Evolutionary conservation across 2,113 vertebrate species (phyloP).

Genomic region (Turdus rufiventris): DNA sequence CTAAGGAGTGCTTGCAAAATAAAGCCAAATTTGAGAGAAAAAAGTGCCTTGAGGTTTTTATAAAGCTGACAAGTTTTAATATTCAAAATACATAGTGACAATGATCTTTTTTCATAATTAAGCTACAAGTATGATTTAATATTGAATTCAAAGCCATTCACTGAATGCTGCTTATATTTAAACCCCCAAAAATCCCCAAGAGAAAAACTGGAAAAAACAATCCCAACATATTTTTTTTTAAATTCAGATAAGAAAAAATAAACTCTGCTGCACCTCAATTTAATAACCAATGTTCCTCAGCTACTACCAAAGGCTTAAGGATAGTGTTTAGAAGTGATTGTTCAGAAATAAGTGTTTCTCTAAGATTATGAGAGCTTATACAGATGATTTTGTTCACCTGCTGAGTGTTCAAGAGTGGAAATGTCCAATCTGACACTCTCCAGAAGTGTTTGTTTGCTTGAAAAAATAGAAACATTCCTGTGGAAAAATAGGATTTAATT

Average conservation of each 20-base stretch:
- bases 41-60: conserved; percentile 35
- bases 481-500: neutral
- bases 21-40: conserved; percentile 12
- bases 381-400: conserved; percentile 38
- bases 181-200: neutral
- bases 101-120: conserved; percentile 37
- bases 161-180: neutral
- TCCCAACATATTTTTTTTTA: neutral
- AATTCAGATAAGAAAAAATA: conserved; percentile 35
- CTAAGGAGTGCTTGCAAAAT: conserved; percentile 4
- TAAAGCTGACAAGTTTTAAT: conserved; percentile 29
- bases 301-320: neutral
- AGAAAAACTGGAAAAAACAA: neutral
- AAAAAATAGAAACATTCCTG: neutral
- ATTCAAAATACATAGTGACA: conserved; percentile 12
- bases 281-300: neutral
- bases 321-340: conserved; percentile 22
- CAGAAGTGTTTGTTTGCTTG: neutral
- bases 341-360: conserved; percentile 38
- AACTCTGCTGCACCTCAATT: neutral
- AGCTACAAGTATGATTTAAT: neutral
- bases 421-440: conserved; percentile 1
- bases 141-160: neutral
- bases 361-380: conserved; percentile 43
- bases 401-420: neutral